Evolutionary conservation across 2,888 invertebrate species (phyloP), one percentile per base, ranked within the genome.

Genomic region (Eupithecia centaureata): DNA sequence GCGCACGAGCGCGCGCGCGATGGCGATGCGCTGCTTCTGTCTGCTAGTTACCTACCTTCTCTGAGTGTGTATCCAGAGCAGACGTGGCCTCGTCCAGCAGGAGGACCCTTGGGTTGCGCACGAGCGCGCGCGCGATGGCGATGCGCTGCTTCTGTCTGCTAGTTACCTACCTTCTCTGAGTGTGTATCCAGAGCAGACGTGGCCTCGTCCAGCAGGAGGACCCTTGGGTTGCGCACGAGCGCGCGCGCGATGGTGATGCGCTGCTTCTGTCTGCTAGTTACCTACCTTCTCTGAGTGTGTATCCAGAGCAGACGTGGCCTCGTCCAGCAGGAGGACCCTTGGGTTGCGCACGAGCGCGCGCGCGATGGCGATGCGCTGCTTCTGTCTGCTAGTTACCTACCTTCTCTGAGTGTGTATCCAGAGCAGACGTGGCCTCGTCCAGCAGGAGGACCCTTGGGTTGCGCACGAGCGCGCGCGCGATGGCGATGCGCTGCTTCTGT

Each of bases 1-100:
- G 25, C 96, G 88, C n/a, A 97, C 94, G 42, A 97, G 91, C 0
- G 97, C 97, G 58, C 97, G 91, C 0, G 97, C 97, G 73, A 97
- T 97, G n/a, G 97, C 97, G 57, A 98, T 96, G 65, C 97, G 92
- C 84, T 98, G 98, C 83, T 98, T 98, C 89, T 98, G 98, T 0
- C 98, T 98, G 22, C 98, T 18, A 47, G 47, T 47, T 4, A 12
- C 4, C 27, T 78, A 91, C 92, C 89, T 89, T 89, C 71, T 92
- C 92, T 63, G 91, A 90, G 82, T 96, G 96, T 61, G 96, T 95
- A 82, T 97, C 97, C 47, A 97, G 90, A 0, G 97, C 97, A 0
- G 97, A 97, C 0, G 97, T 97, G 0, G 96, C 96, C 80, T 97
- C 97, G 81, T 97, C 97, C 1, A 96, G 86, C 13, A 96, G 86